A percentile compares a stretch with the other conserved stretches of the same genome.
Evolutionary conservation across 2,888 invertebrate genomes (phyloP).

Genomic region (Stenchaetothrips biformis): DNA sequence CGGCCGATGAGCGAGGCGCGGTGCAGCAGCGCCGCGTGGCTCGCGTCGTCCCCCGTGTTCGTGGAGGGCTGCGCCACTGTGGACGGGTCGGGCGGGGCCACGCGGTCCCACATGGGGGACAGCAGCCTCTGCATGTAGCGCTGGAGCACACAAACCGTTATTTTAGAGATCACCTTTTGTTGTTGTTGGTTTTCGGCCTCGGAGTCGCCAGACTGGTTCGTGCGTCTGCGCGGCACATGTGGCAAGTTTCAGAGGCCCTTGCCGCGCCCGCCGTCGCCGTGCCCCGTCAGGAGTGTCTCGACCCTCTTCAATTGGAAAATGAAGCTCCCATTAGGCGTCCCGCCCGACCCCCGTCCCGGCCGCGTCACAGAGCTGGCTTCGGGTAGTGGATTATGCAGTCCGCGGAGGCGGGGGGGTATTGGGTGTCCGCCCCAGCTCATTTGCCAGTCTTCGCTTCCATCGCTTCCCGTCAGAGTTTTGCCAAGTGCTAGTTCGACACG

Average conservation of each 20-base stretch:
- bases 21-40: neutral
- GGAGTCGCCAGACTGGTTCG: too few species aligned
- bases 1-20: neutral
- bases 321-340: neutral
- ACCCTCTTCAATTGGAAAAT: constrained; percentile 4
- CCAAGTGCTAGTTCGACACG: too few species aligned
- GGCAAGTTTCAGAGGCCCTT: too few species aligned
- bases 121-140: constrained; percentile 4
- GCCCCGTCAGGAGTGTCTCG: neutral
- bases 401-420: too few species aligned
- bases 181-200: neutral
- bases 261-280: neutral
- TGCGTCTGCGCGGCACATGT: too few species aligned
- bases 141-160: neutral
- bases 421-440: too few species aligned
- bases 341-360: too few species aligned
- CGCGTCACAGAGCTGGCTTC: too few species aligned
- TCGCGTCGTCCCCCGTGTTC: neutral
- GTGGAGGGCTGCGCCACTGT: neutral
- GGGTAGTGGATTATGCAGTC: too few species aligned
- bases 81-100: neutral
- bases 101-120: neutral
- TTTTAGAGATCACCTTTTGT: neutral
- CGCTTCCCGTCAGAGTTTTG: too few species aligned
- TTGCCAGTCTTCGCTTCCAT: too few species aligned